Conservation (phyloP, 2,797 vertebrate species). For the Semaprochilodus insignis region DNA sequence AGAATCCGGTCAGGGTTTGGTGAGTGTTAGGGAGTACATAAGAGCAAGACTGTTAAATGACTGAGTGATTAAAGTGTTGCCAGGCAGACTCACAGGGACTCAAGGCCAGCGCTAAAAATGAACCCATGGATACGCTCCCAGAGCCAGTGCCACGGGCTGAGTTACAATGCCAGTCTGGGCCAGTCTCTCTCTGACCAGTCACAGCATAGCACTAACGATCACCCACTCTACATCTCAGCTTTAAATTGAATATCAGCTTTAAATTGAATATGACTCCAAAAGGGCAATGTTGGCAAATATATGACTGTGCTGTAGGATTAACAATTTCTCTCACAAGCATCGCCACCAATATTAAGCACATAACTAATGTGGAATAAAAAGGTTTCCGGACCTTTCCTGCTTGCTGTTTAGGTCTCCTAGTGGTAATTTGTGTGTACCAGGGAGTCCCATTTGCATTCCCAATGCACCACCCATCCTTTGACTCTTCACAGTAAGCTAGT, state of each 20-base stretch:
- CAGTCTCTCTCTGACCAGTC: constrained; percentile 57
- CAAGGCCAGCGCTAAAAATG: constrained; percentile 86
- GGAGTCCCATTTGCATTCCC: not conserved
- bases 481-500: not conserved
- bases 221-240: not conserved
- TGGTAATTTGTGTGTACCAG: not conserved
- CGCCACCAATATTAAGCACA: too few relatives aligned
- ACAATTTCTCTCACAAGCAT: not conserved
- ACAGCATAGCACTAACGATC: constrained; percentile 17
- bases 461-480: constrained; percentile 1
- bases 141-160: constrained; percentile 82
- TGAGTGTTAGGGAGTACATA: constrained; percentile 62
- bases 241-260: not conserved
- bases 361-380: not conserved
- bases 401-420: not conserved
- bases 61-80: constrained; percentile 76
- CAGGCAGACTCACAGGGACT: constrained; percentile 82
- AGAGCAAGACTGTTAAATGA: constrained; percentile 63
- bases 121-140: constrained; percentile 80
- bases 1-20: constrained; percentile 53
- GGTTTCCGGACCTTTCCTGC: not conserved
- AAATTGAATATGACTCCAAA: constrained; percentile 4
- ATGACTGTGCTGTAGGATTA: not conserved
- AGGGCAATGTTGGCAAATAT: not conserved
- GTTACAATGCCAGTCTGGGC: constrained; percentile 83